A percentile compares a stretch with the other conserved stretches of the same genome.
Evolutionary conservation across 1,140 invertebrate genomes (phyloP).

Genomic region (Hypothenemus hampei): DNA sequence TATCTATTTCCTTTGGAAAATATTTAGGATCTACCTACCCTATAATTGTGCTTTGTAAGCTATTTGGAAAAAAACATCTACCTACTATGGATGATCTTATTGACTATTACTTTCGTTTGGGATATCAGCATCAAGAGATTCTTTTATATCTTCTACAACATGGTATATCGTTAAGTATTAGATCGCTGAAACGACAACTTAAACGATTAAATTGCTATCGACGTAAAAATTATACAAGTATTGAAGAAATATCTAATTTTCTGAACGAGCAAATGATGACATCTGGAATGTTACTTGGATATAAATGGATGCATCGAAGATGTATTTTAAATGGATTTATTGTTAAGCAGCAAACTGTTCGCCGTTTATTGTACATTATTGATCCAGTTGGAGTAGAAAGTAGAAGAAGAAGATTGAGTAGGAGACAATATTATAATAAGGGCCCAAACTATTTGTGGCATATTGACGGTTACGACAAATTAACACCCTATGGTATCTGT

Average conservation of each 20-base stretch:
- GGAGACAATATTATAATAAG: slow-evolving; percentile 21
- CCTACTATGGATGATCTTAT: not conserved
- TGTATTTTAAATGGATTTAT: slow-evolving; percentile 8
- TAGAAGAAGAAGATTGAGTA: slow-evolving; percentile 1
- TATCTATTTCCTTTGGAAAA: too few relatives aligned
- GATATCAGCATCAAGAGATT: not conserved
- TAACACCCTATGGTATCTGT: slow-evolving; percentile 21
- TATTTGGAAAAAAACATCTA: too few relatives aligned
- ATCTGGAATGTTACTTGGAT: slow-evolving; percentile 2
- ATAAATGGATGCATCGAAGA: slow-evolving; percentile 8
- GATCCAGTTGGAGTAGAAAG: not conserved
- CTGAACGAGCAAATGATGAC: not conserved
- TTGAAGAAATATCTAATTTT: not conserved
- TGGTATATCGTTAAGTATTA: not conserved
- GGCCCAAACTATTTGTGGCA: slow-evolving; percentile 25
- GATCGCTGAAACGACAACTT: not conserved
- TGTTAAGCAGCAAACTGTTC: slow-evolving; percentile 1
- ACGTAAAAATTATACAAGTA: slow-evolving; percentile 4
- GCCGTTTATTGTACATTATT: not conserved
- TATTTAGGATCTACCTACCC: too few relatives aligned
- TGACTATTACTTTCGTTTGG: not conserved
- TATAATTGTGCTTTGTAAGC: too few relatives aligned
- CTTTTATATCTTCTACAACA: not conserved
- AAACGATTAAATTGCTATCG: not conserved
- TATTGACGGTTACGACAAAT: slow-evolving; percentile 18